These are phyloP conservation scores for Ia io DNA, from an alignment of 2,113 vertebrate genomes.

Conservation along the genomic window DNA sequence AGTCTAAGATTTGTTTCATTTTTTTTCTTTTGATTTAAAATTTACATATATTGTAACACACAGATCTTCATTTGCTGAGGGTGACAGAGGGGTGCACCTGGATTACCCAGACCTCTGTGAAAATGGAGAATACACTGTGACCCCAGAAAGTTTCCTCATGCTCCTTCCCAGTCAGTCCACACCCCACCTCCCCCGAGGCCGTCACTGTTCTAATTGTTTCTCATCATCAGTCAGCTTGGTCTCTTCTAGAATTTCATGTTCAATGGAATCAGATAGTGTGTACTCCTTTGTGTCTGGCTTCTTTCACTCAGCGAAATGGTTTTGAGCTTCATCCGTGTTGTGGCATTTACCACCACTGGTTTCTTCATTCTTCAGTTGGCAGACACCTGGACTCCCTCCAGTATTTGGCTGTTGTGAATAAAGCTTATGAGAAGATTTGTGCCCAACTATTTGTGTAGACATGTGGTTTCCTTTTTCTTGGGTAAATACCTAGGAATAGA, in stretches of 20 bases:
- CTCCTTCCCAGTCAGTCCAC: background rate
- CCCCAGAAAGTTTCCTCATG: background rate
- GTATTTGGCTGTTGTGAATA: background rate
- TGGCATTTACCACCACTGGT: background rate
- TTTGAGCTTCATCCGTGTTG: background rate
- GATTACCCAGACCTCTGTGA: background rate
- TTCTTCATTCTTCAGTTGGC: fast-evolving
- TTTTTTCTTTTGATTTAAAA: background rate
- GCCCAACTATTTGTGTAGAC: background rate
- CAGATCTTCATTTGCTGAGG: background rate
- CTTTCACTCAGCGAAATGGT: background rate
- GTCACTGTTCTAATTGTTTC: fast-evolving
- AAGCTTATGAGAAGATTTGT: background rate
- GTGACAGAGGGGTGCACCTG: background rate
- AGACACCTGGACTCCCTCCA: background rate
- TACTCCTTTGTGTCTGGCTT: background rate
- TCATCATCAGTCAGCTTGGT: background rate
- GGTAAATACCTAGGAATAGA: constrained; percentile 5
- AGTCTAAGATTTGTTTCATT: background rate
- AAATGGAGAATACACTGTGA: background rate
- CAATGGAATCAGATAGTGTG: fast-evolving
- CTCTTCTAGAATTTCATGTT: background rate
- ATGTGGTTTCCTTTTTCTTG: background rate
- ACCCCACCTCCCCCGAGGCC: background rate
- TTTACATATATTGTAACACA: background rate